Evolutionary conservation across 2,888 invertebrate species (phyloP).

Genomic region (Acleris holmiana): DNA sequence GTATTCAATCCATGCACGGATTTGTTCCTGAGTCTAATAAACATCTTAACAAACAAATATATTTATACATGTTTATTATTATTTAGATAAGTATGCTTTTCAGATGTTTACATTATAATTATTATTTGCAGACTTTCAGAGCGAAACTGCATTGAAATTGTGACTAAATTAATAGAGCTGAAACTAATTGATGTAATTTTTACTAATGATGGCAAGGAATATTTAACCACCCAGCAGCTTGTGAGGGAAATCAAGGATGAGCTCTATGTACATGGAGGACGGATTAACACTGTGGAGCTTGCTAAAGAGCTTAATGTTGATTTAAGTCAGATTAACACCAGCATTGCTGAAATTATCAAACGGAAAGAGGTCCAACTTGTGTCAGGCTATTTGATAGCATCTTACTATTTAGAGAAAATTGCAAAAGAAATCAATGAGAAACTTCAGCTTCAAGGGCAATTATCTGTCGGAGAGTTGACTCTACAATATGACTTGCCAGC

Average conservation of each 20-base stretch:
- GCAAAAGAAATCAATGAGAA: constrained; percentile 97
- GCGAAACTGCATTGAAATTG: constrained; percentile 98
- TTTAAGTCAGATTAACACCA: constrained; percentile 87
- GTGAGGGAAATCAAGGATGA: constrained; percentile 96
- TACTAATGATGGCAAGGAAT: constrained; percentile 98
- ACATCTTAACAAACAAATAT: too few relatives aligned
- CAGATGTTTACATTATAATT: not conserved
- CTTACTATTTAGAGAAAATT: constrained; percentile 91
- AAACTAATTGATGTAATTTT: constrained; percentile 95
- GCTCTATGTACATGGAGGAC: constrained; percentile 93
- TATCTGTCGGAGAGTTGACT: constrained; percentile 94
- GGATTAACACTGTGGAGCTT: constrained; percentile 95
- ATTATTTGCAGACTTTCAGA: constrained; percentile 92
- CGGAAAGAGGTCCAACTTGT: constrained; percentile 90
- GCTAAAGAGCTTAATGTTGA: constrained; percentile 95
- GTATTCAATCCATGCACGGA: too few relatives aligned
- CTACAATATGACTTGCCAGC: constrained; percentile 95
- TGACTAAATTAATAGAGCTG: constrained; percentile 92
- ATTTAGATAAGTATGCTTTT: not conserved
- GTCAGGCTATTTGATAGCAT: constrained; percentile 95
- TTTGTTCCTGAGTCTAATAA: too few relatives aligned
- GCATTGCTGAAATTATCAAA: constrained; percentile 89
- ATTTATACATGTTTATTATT: too few relatives aligned
- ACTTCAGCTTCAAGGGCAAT: constrained; percentile 92
- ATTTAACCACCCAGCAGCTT: constrained; percentile 96